Base-by-base conservation (phyloP, 2,113 vertebrate genomes). In the Megaleporinus macrocephalus region DNA sequence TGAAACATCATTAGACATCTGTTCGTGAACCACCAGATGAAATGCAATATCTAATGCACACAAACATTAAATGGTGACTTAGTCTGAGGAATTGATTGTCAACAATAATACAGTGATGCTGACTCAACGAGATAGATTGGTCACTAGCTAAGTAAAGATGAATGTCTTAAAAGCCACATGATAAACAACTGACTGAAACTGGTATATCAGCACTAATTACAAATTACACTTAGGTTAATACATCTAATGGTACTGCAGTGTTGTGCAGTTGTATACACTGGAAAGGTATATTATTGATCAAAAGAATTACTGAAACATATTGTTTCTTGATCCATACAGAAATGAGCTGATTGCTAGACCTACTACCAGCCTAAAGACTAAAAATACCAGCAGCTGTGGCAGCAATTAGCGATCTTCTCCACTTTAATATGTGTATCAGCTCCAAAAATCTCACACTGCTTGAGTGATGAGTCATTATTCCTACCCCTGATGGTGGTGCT, bases 401-500 rank as follows among this genome's bases (percentile, higher is more conserved):
- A 16, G 20, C 51, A 36, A 27, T 44, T 18, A 44, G 57, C 26
- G 1, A 44, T 62, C 22, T 18, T 27, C 7, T 24, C n/a, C 33
- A 27, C 15, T 62, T 62, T 20, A 47, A 44, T 26, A 76, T 63
- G n/a, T 61, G n/a, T 41, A 55, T 41, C 26, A 66, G 61, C 36
- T 33, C 5, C 15, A 69, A 41, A 4, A 71, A 47, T 44, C 66
- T 24, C n/a, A 33, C 63, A 15, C 14, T 61, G 27, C 24, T 20
- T 49, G 20, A 30, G 41, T 49, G 26, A 26, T 69, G 33, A 14
- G 20, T 55, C 53, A 55, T 53, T 26, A 22, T 30, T 70, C 63
- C 66, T 41, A 86, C 95, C 96, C 92, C 94, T 93, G 87, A 94
- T 51, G 12, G 93, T 89, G 0, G 89, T 72, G 1, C 89, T 81